Percentiles rank a stretch among this genome's conserved stretches.
Evolutionary conservation across 2,888 invertebrate species (phyloP).

Genomic region (Platycheirus rosarum): DNA sequence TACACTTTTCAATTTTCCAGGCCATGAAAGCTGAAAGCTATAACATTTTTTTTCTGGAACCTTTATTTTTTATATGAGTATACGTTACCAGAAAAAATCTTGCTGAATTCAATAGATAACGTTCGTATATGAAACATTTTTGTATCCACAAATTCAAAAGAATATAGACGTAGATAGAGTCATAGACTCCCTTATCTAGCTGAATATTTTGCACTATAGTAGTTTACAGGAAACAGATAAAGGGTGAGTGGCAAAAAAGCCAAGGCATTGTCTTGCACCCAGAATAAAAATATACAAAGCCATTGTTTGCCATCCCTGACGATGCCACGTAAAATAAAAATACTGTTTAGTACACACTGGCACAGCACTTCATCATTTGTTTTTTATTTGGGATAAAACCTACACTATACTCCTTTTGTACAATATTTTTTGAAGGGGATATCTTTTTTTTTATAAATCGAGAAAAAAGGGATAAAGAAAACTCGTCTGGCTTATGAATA

Average conservation of each 20-base stretch:
- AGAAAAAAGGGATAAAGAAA: conserved; percentile 13
- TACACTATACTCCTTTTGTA: conserved; percentile 1
- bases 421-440: not conserved
- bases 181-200: conserved; percentile 45
- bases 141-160: not conserved
- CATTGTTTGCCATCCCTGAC: conserved; percentile 45
- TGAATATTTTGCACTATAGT: conserved; percentile 44
- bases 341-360: conserved; percentile 35
- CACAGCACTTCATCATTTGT: conserved; percentile 35
- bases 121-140: not conserved
- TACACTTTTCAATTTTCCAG: not conserved
- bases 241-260: conserved; percentile 8
- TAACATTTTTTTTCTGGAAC: too few relatives aligned
- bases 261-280: conserved; percentile 23
- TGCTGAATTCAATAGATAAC: not conserved
- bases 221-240: conserved; percentile 36
- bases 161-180: not conserved
- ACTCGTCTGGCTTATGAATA: conserved; percentile 22
- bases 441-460: conserved; percentile 5
- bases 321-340: conserved; percentile 60
- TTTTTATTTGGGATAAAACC: conserved; percentile 19
- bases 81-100: too few relatives aligned
- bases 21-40: too few relatives aligned
- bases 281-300: conserved; percentile 23
- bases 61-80: too few relatives aligned